Evolutionary conservation across 2,113 vertebrate species (phyloP).

Genomic region (Pelvicachromis taeniatus): DNA sequence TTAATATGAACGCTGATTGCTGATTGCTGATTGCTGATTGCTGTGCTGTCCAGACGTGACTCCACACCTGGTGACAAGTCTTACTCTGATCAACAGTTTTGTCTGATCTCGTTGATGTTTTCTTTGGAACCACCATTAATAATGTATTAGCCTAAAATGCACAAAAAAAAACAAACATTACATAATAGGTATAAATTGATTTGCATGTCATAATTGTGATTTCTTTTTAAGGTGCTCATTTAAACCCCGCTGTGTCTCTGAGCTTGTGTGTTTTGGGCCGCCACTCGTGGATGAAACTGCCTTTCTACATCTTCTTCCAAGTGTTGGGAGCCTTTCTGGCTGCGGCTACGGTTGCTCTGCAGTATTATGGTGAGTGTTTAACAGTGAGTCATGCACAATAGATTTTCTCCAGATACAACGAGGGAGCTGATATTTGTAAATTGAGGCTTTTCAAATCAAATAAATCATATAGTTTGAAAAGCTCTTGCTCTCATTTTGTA

Average conservation of each 20-base stretch:
- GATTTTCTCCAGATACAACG: not conserved
- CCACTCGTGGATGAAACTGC: constrained; percentile 79
- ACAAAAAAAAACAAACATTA: not conserved
- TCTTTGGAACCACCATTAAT: rapidly evolving
- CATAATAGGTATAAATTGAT: not conserved
- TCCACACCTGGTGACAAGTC: not conserved
- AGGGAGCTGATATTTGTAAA: not conserved
- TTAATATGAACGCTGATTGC: too few relatives aligned
- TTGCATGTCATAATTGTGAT: not conserved
- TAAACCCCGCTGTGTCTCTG: constrained; percentile 84
- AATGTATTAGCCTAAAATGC: not conserved
- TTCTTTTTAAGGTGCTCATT: constrained; percentile 75
- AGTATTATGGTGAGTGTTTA: constrained; percentile 77
- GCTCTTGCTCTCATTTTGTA: not conserved
- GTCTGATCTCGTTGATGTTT: not conserved
- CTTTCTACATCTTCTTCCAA: constrained; percentile 74
- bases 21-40: too few relatives aligned
- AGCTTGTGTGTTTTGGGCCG: constrained; percentile 72
- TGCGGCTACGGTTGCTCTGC: constrained; percentile 63
- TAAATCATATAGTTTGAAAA: not conserved
- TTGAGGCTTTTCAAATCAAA: not conserved
- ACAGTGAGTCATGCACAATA: not conserved
- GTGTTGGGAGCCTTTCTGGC: constrained; percentile 70
- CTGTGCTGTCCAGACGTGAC: not conserved
- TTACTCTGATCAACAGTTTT: not conserved